phyloP scores from a whole-genome alignment of 2,797 vertebrate species.

The Atherinosoma microstoma region DNA sequence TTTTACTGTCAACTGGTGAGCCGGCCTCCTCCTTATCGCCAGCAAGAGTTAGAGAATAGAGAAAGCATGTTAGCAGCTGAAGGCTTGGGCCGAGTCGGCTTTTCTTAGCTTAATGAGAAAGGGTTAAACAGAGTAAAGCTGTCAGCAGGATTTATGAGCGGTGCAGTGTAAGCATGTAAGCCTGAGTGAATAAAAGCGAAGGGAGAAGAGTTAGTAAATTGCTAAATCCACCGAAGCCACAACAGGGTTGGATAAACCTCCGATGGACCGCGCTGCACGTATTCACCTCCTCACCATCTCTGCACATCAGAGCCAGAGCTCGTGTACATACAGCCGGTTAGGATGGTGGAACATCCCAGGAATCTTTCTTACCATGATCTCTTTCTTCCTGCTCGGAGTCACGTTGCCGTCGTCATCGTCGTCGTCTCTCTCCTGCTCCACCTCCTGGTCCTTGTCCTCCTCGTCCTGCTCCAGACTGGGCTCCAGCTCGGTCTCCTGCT shows the following conservation, averaged over 20 bases:
- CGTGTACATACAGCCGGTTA: no score
- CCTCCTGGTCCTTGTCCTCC: slow-evolving; percentile 73
- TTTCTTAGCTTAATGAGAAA: slow-evolving; percentile 46
- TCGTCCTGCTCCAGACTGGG: slow-evolving; percentile 82
- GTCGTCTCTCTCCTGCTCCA: slow-evolving; percentile 60
- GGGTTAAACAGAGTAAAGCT: slow-evolving; percentile 57
- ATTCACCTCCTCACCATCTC: slow-evolving; percentile 18
- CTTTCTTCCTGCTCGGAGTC: slow-evolving; percentile 93
- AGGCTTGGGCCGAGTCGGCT: slow-evolving; percentile 23
- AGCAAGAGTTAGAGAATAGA: slow-evolving; percentile 73
- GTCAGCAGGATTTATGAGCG: slow-evolving; percentile 57
- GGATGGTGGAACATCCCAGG: background rate
- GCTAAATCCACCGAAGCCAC: slow-evolving; percentile 55
- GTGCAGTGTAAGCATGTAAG: slow-evolving; percentile 56
- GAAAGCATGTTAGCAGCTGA: slow-evolving; percentile 66
- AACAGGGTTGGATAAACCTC: slow-evolving; percentile 38
- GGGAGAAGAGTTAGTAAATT: slow-evolving; percentile 58
- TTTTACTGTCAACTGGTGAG: slow-evolving; percentile 80
- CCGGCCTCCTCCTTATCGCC: slow-evolving; percentile 80
- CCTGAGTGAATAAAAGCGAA: slow-evolving; percentile 48
- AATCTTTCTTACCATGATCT: slow-evolving; percentile 89
- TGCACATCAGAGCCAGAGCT: background rate
- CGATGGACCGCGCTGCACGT: slow-evolving; percentile 19
- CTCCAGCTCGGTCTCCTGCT: slow-evolving; percentile 83
- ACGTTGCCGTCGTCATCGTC: slow-evolving; percentile 83